Evolutionary conservation across 1,140 invertebrate species (phyloP), one percentile per base, ranked within the genome.

Genomic region (Mizuhopecten yessoensis): DNA sequence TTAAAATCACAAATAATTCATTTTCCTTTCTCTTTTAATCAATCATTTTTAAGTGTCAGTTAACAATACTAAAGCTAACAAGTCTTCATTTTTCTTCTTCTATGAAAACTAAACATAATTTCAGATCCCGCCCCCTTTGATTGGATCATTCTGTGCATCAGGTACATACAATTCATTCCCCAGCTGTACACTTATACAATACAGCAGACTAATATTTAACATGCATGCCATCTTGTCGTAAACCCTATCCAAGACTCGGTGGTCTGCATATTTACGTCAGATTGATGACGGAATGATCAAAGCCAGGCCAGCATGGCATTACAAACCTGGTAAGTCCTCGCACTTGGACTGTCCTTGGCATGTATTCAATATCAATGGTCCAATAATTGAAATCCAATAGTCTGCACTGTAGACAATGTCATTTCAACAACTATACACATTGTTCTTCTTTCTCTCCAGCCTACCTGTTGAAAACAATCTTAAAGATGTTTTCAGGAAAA

Each of bases 301-400:
- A 75, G 57, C n/a, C 29, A 0, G 17, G 2, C 3, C 17, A 3
- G 23, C 13, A 5, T 23, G 1, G 11, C 45, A 29, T 29, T 75
- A 75, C 2, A 75, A 7, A n/a, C n/a, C 23, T 29, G 0, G n/a
- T 9, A 29, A 75, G 57, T 29, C 57, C 57, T 29, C 57, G 7
- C 57, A 75, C 57, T 75, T 29, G 57, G 57, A 75, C 57, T 75
- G 7, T 75, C 57, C 3, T 45, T 7, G 57, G 5, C 57, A 75
- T 23, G n/a, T n/a, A 29, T n/a, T 29, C 23, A n/a, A 7, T n/a
- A 29, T 29, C 57, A 75, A 75, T 29, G n/a, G n/a, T 75, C 1
- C n/a, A 29, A 29, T 75, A 75, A 75, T 75, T 75, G 57, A 75
- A 75, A 75, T 75, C n/a, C 57, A 75, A 5, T 75, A 75, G n/a